Base-by-base conservation (phyloP, 2,113 vertebrate species). In the Cyphomyrus plagiostoma region DNA sequence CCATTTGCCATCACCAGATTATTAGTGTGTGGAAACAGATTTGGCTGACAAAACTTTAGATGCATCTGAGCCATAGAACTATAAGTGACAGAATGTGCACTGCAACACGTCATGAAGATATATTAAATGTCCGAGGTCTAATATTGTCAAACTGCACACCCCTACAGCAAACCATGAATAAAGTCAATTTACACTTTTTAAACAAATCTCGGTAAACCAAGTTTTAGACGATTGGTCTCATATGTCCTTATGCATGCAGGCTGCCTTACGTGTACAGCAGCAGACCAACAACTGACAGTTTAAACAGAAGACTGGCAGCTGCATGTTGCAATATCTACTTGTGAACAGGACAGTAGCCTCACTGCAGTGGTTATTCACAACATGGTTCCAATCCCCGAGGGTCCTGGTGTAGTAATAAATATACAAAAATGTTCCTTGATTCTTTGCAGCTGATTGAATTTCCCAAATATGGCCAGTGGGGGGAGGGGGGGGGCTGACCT, bases 401-500 rank as follows among this genome's bases (percentile, higher is more conserved):
- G 8, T 70, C 23, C 26, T 30, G 23, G n/a, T n/a, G 10, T 13
- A 70, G 26, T 13, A 62, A 62, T 62, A n/a, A 8, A 26, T 66
- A 30, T 66, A 30, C 11, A 53, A 53, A 53, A 50, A 52, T 85
- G 8, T n/a, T 42, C 19, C 26, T 23, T 13, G n/a, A 84, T 46
- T 4, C 23, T 15, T 86, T 52, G 49, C 49, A 35, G 46, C 13
- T 2, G 1, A 86, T 11, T 86, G 26, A 53, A 30, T 17, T 26
- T 30, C 13, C 80, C 45, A 46, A 42, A 53, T 86, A 15, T 45
- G 26, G 84, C 21, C 66, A 35, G 26, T 30, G 52, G 52, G 52
- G 52, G 4, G 52, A 17, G 52, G 52, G 62, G 46, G 35, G 46
- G 11, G 9, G 85, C 92, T 92, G 93, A 99, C 98, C 95, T 95